Base-by-base conservation (phyloP, 1,140 invertebrate species). In the Dendrolimus kikuchii region DNA sequence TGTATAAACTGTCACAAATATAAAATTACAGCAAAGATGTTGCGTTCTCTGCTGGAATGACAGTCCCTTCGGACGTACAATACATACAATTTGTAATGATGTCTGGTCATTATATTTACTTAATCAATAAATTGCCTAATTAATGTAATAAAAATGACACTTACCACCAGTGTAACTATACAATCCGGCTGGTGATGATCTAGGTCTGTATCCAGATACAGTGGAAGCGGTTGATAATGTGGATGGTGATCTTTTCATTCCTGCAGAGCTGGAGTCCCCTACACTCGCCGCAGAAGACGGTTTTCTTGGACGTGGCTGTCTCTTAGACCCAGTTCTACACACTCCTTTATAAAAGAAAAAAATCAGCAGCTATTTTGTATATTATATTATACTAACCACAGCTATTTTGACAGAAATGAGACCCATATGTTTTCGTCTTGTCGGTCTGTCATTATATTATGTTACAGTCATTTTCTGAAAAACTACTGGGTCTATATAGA, bases 181-280 rank as follows among this genome's bases (percentile, higher is more conserved):
- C 23, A 94, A 83, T 6, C 92, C 92, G 7, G 92, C 92, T 0
- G 93, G 93, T 44, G 92, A 93, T 23, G 92, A 93, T 46, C 92
- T 79, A 2, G 93, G 92, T 53, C 92, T 83, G 41, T 89, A 88
- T 5, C 88, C 81, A 40, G 90, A 90, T 1, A 90, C 88, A 0
- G 89, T 90, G 59, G 92, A 93, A 71, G 89, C 60, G 66, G 79
- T 88, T 44, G 84, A 88, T 6, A 88, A 66, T 5, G 90, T 85
- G 7, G 84, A 88, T 23, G 75, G 81, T 5, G 80, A 80, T 39
- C 78, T 65, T 69, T 81, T 85, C 68, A 89, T 52, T 60, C 76
- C 63, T 53, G 64, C 61, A 58, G 56, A 50, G 40, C 59, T 61
- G 8, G 56, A 8, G 5, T 63, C 60, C 7, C 55, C 52, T 57